phyloP scores from a whole-genome alignment of 2,888 invertebrate species.

The Ophioninae sp. region DNA sequence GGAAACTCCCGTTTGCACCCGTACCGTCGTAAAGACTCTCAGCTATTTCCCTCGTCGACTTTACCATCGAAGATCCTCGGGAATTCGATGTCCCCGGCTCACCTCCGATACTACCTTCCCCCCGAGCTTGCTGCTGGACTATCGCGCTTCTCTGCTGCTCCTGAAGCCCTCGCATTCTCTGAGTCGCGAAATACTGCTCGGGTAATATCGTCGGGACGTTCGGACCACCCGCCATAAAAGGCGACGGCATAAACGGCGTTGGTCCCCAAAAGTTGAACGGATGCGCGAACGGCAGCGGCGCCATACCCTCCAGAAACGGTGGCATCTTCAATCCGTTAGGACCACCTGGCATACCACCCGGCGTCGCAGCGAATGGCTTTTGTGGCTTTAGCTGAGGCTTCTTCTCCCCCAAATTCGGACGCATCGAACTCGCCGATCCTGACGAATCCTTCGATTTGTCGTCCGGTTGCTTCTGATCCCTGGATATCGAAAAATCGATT shows the following conservation, averaged over 20 bases:
- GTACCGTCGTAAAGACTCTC: constrained; percentile 86
- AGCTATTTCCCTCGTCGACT: constrained; percentile 84
- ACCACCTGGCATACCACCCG: constrained; percentile 74
- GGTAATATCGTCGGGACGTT: constrained; percentile 82
- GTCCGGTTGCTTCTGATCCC: constrained; percentile 80
- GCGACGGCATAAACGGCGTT: constrained; percentile 83
- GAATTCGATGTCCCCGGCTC: constrained; percentile 76
- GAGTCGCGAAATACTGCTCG: constrained; percentile 88
- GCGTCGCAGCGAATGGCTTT: constrained; percentile 79
- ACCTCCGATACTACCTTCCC: constrained; percentile 60
- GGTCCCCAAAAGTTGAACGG: constrained; percentile 92
- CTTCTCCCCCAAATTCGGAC: constrained; percentile 75
- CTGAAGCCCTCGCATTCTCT: constrained; percentile 90
- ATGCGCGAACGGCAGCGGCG: constrained; percentile 84
- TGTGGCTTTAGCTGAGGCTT: constrained; percentile 82
- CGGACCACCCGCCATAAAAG: constrained; percentile 81
- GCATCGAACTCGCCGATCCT: constrained; percentile 68
- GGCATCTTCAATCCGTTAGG: constrained; percentile 89
- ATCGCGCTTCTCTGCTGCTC: constrained; percentile 83
- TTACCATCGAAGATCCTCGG: constrained; percentile 80
- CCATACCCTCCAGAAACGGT: constrained; percentile 84
- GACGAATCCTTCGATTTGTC: constrained; percentile 78
- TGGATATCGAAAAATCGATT: constrained; percentile 49
- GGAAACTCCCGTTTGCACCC: constrained; percentile 88
- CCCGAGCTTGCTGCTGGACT: constrained; percentile 73